These are phyloP conservation scores for Periphyllus acericola DNA, from an alignment of 2,888 invertebrate species.

Conservation along the genomic window DNA sequence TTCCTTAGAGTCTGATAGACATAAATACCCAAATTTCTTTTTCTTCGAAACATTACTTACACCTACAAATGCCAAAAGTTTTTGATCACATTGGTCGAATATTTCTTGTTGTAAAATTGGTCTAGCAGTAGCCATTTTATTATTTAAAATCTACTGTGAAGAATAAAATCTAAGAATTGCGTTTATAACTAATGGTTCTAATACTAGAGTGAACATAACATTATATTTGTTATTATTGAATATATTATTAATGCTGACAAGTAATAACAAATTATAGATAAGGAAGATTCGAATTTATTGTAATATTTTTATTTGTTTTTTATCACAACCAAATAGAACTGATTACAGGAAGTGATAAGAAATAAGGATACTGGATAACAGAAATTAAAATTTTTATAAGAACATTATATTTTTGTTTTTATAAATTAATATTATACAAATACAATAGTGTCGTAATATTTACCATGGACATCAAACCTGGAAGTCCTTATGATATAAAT, in stretches of 20 bases:
- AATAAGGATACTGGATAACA: too few relatives aligned
- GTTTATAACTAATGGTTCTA: neutral
- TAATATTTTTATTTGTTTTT: too few relatives aligned
- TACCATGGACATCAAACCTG: constrained; percentile 61
- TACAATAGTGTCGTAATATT: neutral
- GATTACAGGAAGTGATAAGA: too few relatives aligned
- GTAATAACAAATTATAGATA: neutral
- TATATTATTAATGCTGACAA: neutral
- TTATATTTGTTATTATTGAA: neutral
- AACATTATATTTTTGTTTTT: too few relatives aligned
- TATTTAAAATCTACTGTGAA: neutral
- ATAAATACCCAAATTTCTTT: constrained; percentile 80
- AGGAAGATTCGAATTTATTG: neutral
- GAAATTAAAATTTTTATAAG: too few relatives aligned
- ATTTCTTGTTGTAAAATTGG: constrained; percentile 82
- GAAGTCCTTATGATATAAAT: constrained; percentile 81
- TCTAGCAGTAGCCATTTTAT: constrained; percentile 76
- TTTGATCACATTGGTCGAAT: constrained; percentile 81
- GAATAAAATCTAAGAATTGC: neutral
- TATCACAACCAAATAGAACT: too few relatives aligned
- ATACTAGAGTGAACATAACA: neutral
- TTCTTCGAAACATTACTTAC: constrained; percentile 84
- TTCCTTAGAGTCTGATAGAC: constrained; percentile 78
- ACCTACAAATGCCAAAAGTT: constrained; percentile 80
- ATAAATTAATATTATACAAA: too few relatives aligned